A percentile compares a stretch with the other conserved stretches of the same genome.
phyloP scores from a whole-genome alignment of 2,113 vertebrate genomes.

The Silurus asotus region DNA sequence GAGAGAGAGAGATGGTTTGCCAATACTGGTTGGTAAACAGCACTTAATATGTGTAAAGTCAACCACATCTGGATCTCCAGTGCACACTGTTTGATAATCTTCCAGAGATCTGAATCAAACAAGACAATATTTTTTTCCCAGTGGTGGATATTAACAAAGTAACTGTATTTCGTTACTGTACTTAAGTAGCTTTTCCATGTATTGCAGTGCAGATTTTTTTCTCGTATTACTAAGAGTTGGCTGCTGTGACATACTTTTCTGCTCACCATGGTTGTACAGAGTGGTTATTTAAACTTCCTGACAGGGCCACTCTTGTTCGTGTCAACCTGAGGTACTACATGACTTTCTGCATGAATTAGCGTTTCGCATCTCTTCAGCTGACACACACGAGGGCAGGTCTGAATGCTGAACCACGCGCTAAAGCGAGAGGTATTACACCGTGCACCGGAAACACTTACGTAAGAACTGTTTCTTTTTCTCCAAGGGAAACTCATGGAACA shows the following conservation, averaged over 20 bases:
- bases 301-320: too few relatives aligned
- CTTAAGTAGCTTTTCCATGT: too few relatives aligned
- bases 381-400: background rate
- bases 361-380: background rate
- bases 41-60: background rate
- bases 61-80: background rate
- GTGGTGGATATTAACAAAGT: too few relatives aligned
- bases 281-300: too few relatives aligned
- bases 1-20: background rate
- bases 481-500: slow-evolving; percentile 92
- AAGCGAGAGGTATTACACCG: background rate
- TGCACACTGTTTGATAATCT: background rate
- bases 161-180: too few relatives aligned
- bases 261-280: too few relatives aligned
- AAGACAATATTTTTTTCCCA: too few relatives aligned
- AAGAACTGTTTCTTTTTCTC: slow-evolving; percentile 98
- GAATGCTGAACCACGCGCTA: background rate
- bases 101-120: background rate
- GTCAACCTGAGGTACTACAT: too few relatives aligned
- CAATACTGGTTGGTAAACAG: background rate
- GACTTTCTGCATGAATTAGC: background rate
- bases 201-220: too few relatives aligned
- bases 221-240: too few relatives aligned
- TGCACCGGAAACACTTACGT: slow-evolving; percentile 71
- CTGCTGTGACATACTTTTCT: too few relatives aligned